Evolutionary conservation across 2,113 vertebrate genomes (phyloP), one percentile per base, ranked within the genome.

Genomic region (Glareola pratincola): DNA sequence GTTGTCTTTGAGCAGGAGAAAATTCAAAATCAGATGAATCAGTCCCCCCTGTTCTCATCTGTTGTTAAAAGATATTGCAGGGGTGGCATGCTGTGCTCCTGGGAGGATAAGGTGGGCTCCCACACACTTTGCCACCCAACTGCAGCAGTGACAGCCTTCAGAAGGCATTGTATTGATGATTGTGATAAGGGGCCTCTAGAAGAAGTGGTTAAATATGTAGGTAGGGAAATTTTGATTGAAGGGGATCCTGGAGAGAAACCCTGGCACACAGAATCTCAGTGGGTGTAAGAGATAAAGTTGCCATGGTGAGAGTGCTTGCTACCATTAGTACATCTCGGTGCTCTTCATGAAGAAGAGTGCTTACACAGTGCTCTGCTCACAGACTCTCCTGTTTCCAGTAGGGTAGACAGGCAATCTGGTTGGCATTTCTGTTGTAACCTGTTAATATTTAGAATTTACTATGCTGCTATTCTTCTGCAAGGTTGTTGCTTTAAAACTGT

Each of bases 251-350:
- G 81, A 94, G 80, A 95, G 71, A 73, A 94, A 63, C 67, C 63
- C 81, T 88, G 89, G 89, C 87, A 82, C 48, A 57, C n/a, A 92
- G 67, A 60, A 79, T 87, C 77, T 88, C 68, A 69, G 97, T 97
- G 95, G 94, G 95, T 96, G 92, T 95, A 54, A 76, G 84, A 95
- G 74, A 90, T n/a, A 94, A 94, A 97, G 97, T 97, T 97, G 89
- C 96, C 89, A 94, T 97, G 94, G 91, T 96, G 94, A 97, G 81
- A 79, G 74, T 91, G 59, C 91, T 91, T 80, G 89, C 91, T 95
- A 71, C 95, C 91, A 77, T 90, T 88, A 85, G 84, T 59, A 74
- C 81, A 66, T 94, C 62, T 76, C 1, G 0, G 37, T 85, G 91
- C 59, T 95, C 80, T 76, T 60, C 57, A 4, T 22, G 85, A 50